phyloP scores from a whole-genome alignment of 92 coral and sea anemone species.

The Palythoa grandis region DNA sequence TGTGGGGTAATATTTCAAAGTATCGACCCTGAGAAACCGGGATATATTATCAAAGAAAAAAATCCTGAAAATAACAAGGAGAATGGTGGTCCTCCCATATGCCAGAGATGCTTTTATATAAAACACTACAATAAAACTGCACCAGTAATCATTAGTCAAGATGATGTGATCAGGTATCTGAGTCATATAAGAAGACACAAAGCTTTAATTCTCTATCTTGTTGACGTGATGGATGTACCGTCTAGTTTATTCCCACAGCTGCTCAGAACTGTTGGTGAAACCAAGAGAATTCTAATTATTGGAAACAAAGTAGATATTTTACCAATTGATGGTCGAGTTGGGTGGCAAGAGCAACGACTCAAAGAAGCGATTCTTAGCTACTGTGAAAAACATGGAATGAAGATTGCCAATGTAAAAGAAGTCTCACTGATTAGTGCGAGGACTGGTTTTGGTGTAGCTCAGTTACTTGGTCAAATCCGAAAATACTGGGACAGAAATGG shows the following conservation, averaged over 20 bases:
- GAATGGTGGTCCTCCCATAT: slow-evolving; percentile 52
- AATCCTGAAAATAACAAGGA: slow-evolving; percentile 53
- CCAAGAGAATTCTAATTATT: slow-evolving; percentile 88
- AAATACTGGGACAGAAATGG: slow-evolving; percentile 88
- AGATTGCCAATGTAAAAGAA: slow-evolving; percentile 79
- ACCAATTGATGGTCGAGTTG: slow-evolving; percentile 78
- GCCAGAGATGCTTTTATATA: slow-evolving; percentile 84
- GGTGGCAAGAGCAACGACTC: slow-evolving; percentile 67
- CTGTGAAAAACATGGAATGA: slow-evolving; percentile 74
- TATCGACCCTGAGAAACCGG: slow-evolving; percentile 63
- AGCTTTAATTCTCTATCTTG: slow-evolving; percentile 84
- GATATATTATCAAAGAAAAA: slow-evolving; percentile 70
- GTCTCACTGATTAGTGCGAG: slow-evolving; percentile 83
- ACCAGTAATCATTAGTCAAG: slow-evolving; percentile 56
- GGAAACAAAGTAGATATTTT: slow-evolving; percentile 90
- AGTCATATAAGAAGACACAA: slow-evolving; percentile 69
- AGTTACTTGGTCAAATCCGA: slow-evolving; percentile 62
- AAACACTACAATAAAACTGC: slow-evolving; percentile 82
- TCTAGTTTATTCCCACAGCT: slow-evolving; percentile 74
- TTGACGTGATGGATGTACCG: slow-evolving; percentile 86
- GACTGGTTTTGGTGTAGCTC: slow-evolving; percentile 87
- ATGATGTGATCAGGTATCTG: slow-evolving; percentile 63
- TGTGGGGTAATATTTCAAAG: slow-evolving; percentile 97
- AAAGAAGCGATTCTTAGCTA: slow-evolving; percentile 52
- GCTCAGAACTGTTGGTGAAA: slow-evolving; percentile 83